Base-by-base conservation (phyloP, 2,113 vertebrate genomes). In the Odobenus rosmarus region DNA sequence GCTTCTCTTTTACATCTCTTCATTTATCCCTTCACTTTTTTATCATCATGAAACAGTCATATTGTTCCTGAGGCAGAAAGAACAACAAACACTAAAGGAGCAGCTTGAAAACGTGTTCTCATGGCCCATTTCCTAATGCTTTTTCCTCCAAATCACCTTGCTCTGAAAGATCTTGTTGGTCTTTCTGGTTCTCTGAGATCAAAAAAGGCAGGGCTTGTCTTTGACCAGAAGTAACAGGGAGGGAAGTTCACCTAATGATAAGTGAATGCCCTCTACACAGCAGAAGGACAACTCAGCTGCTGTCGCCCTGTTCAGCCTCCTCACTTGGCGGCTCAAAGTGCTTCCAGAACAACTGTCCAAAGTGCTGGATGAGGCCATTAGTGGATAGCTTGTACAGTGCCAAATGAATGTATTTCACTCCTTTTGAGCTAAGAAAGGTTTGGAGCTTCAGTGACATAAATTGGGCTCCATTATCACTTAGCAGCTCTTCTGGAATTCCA, bases 381-480 rank as follows among this genome's bases (percentile, higher is more conserved):
- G 93, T 2, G 0, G 79, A 82, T 39, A 46, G 71, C 91, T 59
- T 55, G 61, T 77, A 55, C 42, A 76, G 93, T 53, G 55, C 77
- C 69, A 97, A 97, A 97, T 96, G 93, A 94, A 96, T 93, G 83
- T 36, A 93, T 92, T 97, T 97, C 86, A 93, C 82, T 96, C 96
- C 93, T 95, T 97, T 96, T 93, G 77, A 93, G 86, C 88, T 82
- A 95, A 96, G 95, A 97, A 94, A 96, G 93, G 31, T 90, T 92
- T 95, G 96, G 86, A 83, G 77, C 86, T 87, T 64, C 55, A 4
- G 42, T 93, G 91, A 92, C 80, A 82, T 89, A 97, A 98, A 97
- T 83, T 95, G 96, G 64, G 21, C 72, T 96, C 96, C 97, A 97
- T 97, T 97, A 98, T 93, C 96, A 97, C 97, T 95, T 97, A 95